phyloP scores from a whole-genome alignment of 2,888 invertebrate species.

The Argynnis bischoffii region DNA sequence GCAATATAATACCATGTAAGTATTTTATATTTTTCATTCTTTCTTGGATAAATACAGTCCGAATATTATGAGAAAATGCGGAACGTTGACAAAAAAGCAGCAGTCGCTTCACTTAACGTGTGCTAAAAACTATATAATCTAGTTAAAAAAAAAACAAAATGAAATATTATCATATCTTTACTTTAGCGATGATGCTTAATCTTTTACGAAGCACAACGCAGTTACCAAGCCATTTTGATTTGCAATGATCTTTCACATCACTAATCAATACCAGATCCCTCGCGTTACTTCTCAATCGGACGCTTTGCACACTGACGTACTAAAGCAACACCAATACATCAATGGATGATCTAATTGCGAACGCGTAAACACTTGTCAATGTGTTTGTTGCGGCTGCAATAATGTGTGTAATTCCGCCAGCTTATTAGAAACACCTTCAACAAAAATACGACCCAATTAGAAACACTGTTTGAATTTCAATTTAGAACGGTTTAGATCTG shows the following conservation, averaged over 20 bases:
- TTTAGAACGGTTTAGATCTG: conserved; percentile 75
- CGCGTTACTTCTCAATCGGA: conserved; percentile 71
- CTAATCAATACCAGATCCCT: conserved; percentile 78
- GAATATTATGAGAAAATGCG: no score
- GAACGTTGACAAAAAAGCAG: no score
- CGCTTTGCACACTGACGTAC: conserved; percentile 54
- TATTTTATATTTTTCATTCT: no score
- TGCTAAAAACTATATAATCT: no score
- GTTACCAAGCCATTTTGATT: not conserved
- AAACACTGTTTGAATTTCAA: conserved; percentile 74
- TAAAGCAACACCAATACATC: conserved; percentile 65
- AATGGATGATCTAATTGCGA: conserved; percentile 77
- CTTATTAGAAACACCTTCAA: conserved; percentile 77
- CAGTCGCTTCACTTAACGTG: no score
- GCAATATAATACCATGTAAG: no score
- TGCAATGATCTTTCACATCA: conserved; percentile 33
- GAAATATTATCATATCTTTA: not conserved
- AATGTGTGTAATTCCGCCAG: conserved; percentile 71
- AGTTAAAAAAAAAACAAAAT: no score
- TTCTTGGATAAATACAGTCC: no score
- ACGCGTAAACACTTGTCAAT: conserved; percentile 74
- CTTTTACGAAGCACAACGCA: not conserved
- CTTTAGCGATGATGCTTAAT: not conserved
- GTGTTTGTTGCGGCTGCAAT: conserved; percentile 72
- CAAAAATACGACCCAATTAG: conserved; percentile 81